Base-by-base conservation (phyloP, 2,113 vertebrate genomes). In the Hypomesus transpacificus region DNA sequence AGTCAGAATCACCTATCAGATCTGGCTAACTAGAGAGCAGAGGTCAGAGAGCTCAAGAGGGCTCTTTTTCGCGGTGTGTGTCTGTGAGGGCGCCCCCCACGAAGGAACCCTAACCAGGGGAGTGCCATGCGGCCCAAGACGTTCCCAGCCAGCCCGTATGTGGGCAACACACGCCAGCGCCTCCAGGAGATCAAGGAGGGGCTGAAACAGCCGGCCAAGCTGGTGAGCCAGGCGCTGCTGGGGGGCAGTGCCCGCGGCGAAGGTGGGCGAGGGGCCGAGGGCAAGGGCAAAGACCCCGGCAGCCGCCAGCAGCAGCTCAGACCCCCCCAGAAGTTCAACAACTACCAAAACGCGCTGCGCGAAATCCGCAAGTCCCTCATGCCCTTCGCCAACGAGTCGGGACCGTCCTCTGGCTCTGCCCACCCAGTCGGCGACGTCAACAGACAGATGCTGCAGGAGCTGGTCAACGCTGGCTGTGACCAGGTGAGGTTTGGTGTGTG, bases 121-220 rank as follows among this genome's bases (percentile, higher is more conserved):
- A 50, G 63, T 71, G 84, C 91, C 89, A 99, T 99, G 96, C 96
- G 97, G 93, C 97, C 97, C 85, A 99, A 99, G 94, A 99, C 97
- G 75, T 99, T 99, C 85, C 97, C 97, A 62, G 94, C 97, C 54
- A 96, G 96, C 0, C 93, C 96, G 0, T 99, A 98, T 58, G 94
- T 96, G 90, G 96, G 97, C 89, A 99, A 99, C 91, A 95, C 96
- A 65, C 94, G 96, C 51, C 97, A 99, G 80, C 90, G 97, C 74
- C 87, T 99, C 63, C 97, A 98, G 86, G 96, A 99, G 87, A 99
- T 99, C 79, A 96, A 97, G 46, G 96, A 99, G 87, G 97, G 95
- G 63, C 90, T 99, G 79, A 99, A 99, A 84, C 97, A 98, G 86
- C 97, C 97, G 0, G 90, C 94, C 82, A 98, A 98, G 85, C 90